Evolutionary conservation across 2,888 invertebrate species (phyloP), one percentile per base, ranked within the genome.

Genomic region (Thymelicus acteon): DNA sequence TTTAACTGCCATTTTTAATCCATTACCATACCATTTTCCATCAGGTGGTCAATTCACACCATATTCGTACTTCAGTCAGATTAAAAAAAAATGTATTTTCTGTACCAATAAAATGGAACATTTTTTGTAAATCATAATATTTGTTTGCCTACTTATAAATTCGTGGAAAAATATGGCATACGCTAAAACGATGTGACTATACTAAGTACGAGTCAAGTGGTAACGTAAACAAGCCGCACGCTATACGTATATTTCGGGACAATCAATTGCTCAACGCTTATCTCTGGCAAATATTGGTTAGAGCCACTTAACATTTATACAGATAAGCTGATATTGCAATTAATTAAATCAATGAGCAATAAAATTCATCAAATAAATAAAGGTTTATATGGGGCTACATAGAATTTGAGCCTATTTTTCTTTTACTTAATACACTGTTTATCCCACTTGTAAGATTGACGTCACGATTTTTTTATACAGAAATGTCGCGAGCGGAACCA

Each of bases 211-310:
- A 24, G 37, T 57, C 48, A 58, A 69, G 69, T 57, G 48, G 7
- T 24, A 13, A 48, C n/a, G 54, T 63, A 63, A 63, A 69, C 69
- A 67, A 44, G 10, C 4, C 7, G 37, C 13, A 37, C 63, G 48
- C 24, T 57, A 68, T n/a, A n/a, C n/a, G n/a, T n/a, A n/a, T 37
- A 62, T 68, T 54, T 15, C 10, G 6, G 47, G 6, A 58, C 49
- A 69, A 69, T 63, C 69, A 69, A 57, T 40, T 31, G 13, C 54
- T 24, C 37, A 12, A 8, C 7, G 58, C 67, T 48, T 63, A 69
- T 69, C 63, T 39, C 48, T 8, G 39, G 57, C 39, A 47, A 69
- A 69, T 69, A 69, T 69, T 61, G 24, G 54, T 8, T n/a, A 57
- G 47, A 44, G 44, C 68, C 68, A 68, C 57, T 69, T 37, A 10